Evolutionary conservation across 2,113 vertebrate species (phyloP).

Genomic region (Gallinago undulata): DNA sequence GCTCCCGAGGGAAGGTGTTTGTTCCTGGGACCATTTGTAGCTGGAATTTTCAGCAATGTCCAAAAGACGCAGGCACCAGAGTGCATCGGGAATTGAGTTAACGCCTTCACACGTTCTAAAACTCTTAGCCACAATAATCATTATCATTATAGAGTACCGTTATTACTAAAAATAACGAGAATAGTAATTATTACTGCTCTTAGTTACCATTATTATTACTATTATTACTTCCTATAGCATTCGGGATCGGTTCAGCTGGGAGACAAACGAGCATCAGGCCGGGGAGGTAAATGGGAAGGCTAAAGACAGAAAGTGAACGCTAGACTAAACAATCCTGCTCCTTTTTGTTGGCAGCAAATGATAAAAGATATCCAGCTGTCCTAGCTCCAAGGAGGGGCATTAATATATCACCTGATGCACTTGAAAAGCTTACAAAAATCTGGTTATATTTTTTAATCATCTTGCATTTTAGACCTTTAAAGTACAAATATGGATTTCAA

Average conservation of each 20-base stretch:
- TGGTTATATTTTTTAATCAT: slow-evolving; percentile 77
- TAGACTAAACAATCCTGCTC: not conserved
- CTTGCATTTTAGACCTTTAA: slow-evolving; percentile 77
- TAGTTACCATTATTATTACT: slow-evolving; percentile 27
- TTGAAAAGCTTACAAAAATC: slow-evolving; percentile 73
- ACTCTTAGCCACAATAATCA: not conserved
- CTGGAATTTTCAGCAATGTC: not conserved
- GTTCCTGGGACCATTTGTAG: accelerated
- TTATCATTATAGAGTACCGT: not conserved
- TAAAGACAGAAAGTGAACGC: slow-evolving; percentile 15
- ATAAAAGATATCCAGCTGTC: slow-evolving; percentile 50
- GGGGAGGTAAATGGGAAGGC: not conserved
- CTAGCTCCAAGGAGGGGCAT: slow-evolving; percentile 9
- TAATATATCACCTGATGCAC: slow-evolving; percentile 48
- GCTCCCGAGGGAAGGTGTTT: not conserved
- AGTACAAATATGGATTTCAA: slow-evolving; percentile 83
- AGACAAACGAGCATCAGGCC: not conserved
- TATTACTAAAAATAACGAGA: slow-evolving; percentile 3
- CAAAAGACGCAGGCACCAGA: not conserved
- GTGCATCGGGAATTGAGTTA: not conserved
- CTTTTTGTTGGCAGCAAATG: slow-evolving; percentile 34
- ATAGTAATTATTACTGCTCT: slow-evolving; percentile 34
- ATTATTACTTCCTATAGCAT: slow-evolving; percentile 22
- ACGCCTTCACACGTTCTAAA: not conserved
- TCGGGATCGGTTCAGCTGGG: not conserved